Conservation (phyloP, 2,113 vertebrate genomes). For the Xenotilapia flavipinnis region DNA sequence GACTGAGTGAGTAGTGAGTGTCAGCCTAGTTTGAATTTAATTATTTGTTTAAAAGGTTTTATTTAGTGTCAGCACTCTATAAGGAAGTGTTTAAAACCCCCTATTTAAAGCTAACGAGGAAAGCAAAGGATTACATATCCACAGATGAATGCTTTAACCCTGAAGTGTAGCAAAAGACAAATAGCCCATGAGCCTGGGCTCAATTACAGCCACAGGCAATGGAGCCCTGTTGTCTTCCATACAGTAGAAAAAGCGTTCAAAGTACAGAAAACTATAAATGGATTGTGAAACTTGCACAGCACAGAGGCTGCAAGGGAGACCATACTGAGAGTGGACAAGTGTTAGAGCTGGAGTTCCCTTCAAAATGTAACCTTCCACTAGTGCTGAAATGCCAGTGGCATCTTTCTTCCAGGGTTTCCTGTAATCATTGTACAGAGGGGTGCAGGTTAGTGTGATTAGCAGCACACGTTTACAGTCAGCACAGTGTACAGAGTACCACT, state of each 20-base stretch:
- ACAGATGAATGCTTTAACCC: neutral
- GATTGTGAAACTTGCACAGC: neutral
- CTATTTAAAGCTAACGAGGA: neutral
- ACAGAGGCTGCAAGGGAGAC: neutral
- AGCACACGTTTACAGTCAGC: neutral
- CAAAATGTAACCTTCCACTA: neutral
- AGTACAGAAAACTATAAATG: conserved; percentile 8
- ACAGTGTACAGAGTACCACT: neutral
- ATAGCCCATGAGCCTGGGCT: neutral
- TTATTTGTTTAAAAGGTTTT: neutral
- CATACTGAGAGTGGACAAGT: neutral
- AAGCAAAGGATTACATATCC: neutral
- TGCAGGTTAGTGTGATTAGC: neutral
- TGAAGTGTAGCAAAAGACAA: neutral
- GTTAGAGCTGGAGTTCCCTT: neutral
- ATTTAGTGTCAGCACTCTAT: neutral
- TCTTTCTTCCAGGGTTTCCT: neutral
- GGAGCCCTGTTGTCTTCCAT: neutral
- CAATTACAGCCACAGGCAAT: neutral
- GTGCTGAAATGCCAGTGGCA: neutral
- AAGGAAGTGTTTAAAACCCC: neutral
- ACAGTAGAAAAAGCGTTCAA: neutral
- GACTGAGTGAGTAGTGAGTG: neutral
- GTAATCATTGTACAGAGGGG: neutral
- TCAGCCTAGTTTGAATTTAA: neutral